These are phyloP conservation scores for Gobio gobio DNA, from an alignment of 2,113 vertebrate species.

Conservation along the genomic window DNA sequence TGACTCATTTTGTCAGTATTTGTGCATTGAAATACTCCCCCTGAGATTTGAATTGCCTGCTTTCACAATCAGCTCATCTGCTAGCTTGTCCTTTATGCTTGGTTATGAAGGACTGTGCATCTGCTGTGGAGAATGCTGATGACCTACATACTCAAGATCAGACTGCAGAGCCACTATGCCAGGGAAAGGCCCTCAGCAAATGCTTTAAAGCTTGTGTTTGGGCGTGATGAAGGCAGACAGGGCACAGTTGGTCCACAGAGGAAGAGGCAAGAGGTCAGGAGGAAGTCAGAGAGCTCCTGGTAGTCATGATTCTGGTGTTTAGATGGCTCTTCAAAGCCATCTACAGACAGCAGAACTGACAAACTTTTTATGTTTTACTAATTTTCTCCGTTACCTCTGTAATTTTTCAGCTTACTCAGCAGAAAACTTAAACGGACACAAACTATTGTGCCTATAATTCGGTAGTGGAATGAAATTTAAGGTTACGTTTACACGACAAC, in stretches of 20 bases:
- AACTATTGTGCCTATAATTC: too few relatives aligned
- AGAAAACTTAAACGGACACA: not conserved
- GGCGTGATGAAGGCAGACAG: conserved; percentile 47
- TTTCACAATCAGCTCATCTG: conserved; percentile 61
- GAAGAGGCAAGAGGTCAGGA: conserved; percentile 45
- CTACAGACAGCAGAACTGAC: not conserved
- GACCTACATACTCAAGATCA: conserved; percentile 74
- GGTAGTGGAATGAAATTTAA: too few relatives aligned
- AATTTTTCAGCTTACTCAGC: not conserved
- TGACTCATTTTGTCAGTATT: conserved; percentile 28
- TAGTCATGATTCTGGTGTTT: conserved; percentile 1
- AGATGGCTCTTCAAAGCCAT: not conserved
- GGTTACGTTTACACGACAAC: too few relatives aligned
- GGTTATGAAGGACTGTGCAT: conserved; percentile 68
- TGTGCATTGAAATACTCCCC: conserved; percentile 28
- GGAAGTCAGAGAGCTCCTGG: conserved; percentile 50
- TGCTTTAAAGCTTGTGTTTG: conserved; percentile 44
- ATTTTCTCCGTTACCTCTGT: not conserved
- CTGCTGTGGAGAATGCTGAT: conserved; percentile 71
- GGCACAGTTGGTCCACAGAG: conserved; percentile 50
- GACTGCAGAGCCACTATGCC: conserved; percentile 65
- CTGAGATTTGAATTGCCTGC: not conserved
- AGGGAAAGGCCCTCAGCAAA: conserved; percentile 40
- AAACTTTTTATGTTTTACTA: not conserved
- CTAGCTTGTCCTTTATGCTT: conserved; percentile 77